These are phyloP conservation scores for Otus scops DNA, from an alignment of 2,797 vertebrate species.

Conservation along the genomic window DNA sequence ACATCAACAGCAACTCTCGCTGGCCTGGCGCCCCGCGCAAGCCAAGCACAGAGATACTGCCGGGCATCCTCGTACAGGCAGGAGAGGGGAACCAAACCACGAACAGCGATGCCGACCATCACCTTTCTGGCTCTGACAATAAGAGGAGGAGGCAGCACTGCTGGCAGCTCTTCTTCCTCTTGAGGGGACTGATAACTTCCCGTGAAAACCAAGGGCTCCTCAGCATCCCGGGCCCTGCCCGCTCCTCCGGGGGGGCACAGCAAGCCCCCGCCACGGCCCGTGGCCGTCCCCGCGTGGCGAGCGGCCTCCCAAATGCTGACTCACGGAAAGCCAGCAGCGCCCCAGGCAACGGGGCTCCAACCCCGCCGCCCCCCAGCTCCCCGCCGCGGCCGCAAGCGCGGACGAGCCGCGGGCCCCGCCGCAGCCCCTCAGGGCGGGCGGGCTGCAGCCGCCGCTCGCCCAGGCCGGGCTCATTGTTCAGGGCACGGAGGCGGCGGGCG, in stretches of 20 bases:
- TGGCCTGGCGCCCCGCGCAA: background rate
- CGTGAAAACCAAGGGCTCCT: background rate
- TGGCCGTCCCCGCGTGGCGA: background rate
- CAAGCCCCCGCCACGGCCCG: background rate
- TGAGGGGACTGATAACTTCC: background rate
- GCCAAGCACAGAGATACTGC: background rate
- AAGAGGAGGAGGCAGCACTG: rapidly evolving
- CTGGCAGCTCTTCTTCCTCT: background rate
- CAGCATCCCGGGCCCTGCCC: background rate
- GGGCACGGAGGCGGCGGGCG: background rate
- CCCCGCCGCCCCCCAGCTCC: background rate
- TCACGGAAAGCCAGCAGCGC: background rate
- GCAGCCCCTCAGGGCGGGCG: background rate
- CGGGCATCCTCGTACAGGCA: rapidly evolving
- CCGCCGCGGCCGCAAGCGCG: background rate
- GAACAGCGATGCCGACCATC: background rate
- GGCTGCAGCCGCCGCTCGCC: background rate
- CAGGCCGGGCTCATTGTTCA: conserved; percentile 16
- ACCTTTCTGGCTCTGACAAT: background rate
- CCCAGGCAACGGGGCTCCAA: background rate
- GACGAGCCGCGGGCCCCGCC: background rate
- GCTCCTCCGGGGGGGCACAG: background rate
- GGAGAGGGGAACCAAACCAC: background rate
- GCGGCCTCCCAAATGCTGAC: background rate
- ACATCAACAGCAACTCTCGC: background rate